phyloP scores from a whole-genome alignment of 2,113 vertebrate genomes.

The Corydoras maculifer region DNA sequence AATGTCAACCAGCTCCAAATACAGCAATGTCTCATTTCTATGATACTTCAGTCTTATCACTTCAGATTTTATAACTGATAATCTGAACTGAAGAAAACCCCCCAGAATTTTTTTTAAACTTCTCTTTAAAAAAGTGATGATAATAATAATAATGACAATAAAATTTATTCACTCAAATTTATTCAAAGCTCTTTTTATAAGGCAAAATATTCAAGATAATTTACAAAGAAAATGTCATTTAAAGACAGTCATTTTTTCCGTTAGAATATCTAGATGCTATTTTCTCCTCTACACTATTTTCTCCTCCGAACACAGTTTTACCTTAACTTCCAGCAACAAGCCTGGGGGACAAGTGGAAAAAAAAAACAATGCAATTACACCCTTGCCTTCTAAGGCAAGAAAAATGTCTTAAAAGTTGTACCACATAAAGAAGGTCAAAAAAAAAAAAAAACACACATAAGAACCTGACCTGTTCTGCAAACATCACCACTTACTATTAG shows the following conservation, averaged over 20 bases:
- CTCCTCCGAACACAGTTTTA: slow-evolving; percentile 28
- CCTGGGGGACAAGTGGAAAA: neutral
- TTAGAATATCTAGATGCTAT: slow-evolving; percentile 1
- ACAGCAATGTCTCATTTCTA: too few relatives aligned
- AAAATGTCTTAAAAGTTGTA: slow-evolving; percentile 14
- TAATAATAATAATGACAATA: too few relatives aligned
- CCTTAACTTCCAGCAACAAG: slow-evolving; percentile 13
- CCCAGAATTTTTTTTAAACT: too few relatives aligned
- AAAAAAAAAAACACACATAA: neutral
- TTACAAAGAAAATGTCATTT: neutral
- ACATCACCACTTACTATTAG: too few relatives aligned
- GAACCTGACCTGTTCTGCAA: neutral
- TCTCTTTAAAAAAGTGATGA: too few relatives aligned
- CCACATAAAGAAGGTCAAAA: neutral
- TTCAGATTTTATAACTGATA: too few relatives aligned
- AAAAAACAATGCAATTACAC: slow-evolving; percentile 15
- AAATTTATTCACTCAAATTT: too few relatives aligned
- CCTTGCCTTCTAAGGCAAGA: neutral
- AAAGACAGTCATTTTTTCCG: neutral
- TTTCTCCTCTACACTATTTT: slow-evolving; percentile 29
- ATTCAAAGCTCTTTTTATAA: neutral
- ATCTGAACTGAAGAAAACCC: too few relatives aligned
- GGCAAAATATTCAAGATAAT: neutral
- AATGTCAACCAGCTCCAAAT: too few relatives aligned
- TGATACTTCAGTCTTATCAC: too few relatives aligned